Evolutionary conservation across 53 echinoderm and acorn worm species (phyloP), one percentile per base, ranked within the genome.

Genomic region (Crossaster papposus): DNA sequence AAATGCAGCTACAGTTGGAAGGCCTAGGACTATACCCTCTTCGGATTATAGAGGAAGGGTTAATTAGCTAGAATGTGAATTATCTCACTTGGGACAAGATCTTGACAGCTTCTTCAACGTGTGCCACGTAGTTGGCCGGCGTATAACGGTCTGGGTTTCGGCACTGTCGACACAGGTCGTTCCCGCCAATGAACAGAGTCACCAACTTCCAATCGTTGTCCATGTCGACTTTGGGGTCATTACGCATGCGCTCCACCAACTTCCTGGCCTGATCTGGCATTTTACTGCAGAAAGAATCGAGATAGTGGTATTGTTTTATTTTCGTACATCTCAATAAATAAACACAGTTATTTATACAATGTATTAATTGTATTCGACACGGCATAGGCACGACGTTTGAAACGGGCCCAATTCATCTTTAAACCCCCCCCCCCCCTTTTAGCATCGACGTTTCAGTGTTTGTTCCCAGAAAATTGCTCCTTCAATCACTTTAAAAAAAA

Each of bases 111-210:
- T 91, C 80, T 51, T 94, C 91, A 0, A 94, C 73, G 79, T 89
- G 85, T 4, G 84, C 44, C 5, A 92, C 88, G 83, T 92, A 95
- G 28, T 88, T 80, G 34, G 83, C 95, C 44, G 95, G 88, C 10
- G 86, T 79, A 63, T 62, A 79, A 29, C 89, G 65, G 23, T 92
- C 95, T 4, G 86, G 82, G 34, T 95, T 76, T 51, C 80, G 90
- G 83, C 95, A 95, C 62, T 92, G 92, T 37, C 85, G 85, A 88
- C 95, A 95, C 20, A 95, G 91, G 53, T 95, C 95, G 64, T 95
- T 95, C 17, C 95, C 95, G 44, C 95, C 95, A 36, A 95, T 89
- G 90, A 95, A 95, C 15, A 95, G 38, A n/a, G 92, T 95, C 32
- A 95, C 82, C 36, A 95, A 17, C 51, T 95, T 95, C 95, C 95